A percentile compares a stretch with the other conserved stretches of the same genome.
phyloP scores from a whole-genome alignment of 1,140 invertebrate genomes.

The Atopsyche davidsoni region DNA sequence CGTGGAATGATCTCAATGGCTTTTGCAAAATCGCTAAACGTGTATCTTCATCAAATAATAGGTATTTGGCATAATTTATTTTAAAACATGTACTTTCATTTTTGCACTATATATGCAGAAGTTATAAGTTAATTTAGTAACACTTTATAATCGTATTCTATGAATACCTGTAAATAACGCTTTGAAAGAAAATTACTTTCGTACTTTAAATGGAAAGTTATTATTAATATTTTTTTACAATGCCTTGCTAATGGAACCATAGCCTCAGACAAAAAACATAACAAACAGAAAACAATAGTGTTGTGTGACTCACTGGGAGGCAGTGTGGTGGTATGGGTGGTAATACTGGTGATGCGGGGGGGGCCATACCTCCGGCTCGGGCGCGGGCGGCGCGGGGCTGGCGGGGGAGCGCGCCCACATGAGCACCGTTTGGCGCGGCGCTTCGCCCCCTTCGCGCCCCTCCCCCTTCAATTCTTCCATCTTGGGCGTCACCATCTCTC shows the following conservation, averaged over 20 bases:
- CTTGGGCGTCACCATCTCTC: constrained; percentile 55
- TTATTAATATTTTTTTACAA: no score
- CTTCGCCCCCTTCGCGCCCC: constrained; percentile 45
- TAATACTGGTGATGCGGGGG: constrained; percentile 53
- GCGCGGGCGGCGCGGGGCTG: constrained; percentile 30
- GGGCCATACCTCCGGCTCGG: constrained; percentile 55
- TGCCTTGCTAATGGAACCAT: no score
- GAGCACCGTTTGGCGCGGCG: constrained; percentile 76
- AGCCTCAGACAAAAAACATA: constrained; percentile 5
- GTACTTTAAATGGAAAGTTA: background rate
- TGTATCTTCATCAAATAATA: no score
- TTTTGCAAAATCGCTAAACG: no score
- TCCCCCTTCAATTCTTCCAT: constrained; percentile 59
- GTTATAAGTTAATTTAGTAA: background rate
- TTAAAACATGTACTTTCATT: no score
- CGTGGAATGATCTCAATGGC: no score
- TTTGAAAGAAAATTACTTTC: background rate
- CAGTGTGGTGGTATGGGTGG: constrained; percentile 58
- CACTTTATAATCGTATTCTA: background rate
- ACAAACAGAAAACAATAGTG: constrained; percentile 29
- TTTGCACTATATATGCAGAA: no score
- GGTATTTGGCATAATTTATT: no score
- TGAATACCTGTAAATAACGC: background rate
- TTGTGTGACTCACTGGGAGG: constrained; percentile 55
- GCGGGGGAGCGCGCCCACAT: constrained; percentile 52